Evolutionary conservation across 2,797 vertebrate species (phyloP).

Genomic region (Epinephelus coioides): DNA sequence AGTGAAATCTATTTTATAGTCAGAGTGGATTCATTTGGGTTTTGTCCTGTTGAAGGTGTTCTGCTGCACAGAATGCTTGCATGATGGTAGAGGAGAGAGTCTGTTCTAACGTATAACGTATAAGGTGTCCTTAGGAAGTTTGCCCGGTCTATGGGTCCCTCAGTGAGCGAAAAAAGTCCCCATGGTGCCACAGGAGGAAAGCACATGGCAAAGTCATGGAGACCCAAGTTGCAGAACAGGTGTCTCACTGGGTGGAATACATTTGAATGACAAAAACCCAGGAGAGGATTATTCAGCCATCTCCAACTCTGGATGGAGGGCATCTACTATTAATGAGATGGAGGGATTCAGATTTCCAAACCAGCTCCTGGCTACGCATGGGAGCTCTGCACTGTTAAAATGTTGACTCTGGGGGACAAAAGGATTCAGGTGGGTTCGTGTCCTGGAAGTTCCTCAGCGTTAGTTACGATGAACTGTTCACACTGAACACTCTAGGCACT

Average conservation of each 20-base stretch:
- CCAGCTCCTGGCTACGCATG: conserved; percentile 71
- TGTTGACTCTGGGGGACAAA: conserved; percentile 76
- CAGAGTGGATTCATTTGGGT: conserved; percentile 49
- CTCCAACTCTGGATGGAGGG: conserved; percentile 71
- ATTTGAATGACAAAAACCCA: conserved; percentile 85
- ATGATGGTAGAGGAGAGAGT: conserved; percentile 11
- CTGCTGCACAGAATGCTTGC: conserved; percentile 34
- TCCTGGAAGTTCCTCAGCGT: conserved; percentile 62
- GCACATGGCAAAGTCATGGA: conserved; percentile 54
- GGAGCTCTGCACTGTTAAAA: conserved; percentile 69
- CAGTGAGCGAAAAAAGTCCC: conserved; percentile 18
- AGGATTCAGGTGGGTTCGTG: conserved; percentile 62
- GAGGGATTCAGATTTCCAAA: conserved; percentile 80
- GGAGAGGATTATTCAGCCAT: conserved; percentile 80
- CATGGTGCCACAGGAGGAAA: conserved; percentile 32
- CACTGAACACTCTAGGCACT: conserved; percentile 38
- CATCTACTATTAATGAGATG: conserved; percentile 85
- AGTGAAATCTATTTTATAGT: conserved; percentile 62
- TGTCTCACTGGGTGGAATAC: conserved; percentile 80
- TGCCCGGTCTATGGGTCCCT: conserved; percentile 18
- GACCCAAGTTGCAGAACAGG: conserved; percentile 76
- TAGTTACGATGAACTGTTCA: conserved; percentile 56
- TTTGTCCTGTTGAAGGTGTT: conserved; percentile 41
- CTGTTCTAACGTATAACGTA: conserved; percentile 6
- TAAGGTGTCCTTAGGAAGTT: conserved; percentile 47